phyloP scores from a whole-genome alignment of 2,888 invertebrate species.

The Bombylius discolor region DNA sequence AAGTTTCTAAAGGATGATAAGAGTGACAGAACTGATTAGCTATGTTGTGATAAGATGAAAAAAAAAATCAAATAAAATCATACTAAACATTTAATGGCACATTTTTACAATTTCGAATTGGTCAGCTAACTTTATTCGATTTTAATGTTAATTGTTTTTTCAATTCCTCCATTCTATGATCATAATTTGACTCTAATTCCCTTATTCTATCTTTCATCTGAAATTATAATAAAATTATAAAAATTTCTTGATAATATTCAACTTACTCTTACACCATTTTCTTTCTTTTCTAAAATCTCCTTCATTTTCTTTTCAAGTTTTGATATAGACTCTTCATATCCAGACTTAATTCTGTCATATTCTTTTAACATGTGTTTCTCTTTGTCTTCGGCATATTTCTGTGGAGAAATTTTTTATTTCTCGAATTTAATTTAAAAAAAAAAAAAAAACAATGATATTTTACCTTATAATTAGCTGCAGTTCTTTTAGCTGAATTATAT shows the following conservation, averaged over 20 bases:
- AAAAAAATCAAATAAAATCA: too few relatives aligned
- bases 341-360: constrained; percentile 48
- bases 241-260: too few relatives aligned
- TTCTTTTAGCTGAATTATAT: constrained; percentile 49
- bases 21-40: too few relatives aligned
- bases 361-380: constrained; percentile 50
- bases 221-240: too few relatives aligned
- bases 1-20: constrained; percentile 10
- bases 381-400: constrained; percentile 51
- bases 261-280: not conserved
- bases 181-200: too few relatives aligned
- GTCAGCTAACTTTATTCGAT: too few relatives aligned
- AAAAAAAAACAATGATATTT: not conserved
- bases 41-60: too few relatives aligned
- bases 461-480: constrained; percentile 46
- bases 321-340: constrained; percentile 36
- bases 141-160: too few relatives aligned
- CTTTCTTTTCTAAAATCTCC: constrained; percentile 16
- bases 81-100: too few relatives aligned
- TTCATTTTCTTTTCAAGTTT: constrained; percentile 24
- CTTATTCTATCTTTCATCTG: too few relatives aligned
- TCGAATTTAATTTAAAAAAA: not conserved
- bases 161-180: too few relatives aligned
- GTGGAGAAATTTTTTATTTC: constrained; percentile 1
- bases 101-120: too few relatives aligned